Conservation (phyloP, 2,888 invertebrate species). For the Agrypnus murinus region DNA sequence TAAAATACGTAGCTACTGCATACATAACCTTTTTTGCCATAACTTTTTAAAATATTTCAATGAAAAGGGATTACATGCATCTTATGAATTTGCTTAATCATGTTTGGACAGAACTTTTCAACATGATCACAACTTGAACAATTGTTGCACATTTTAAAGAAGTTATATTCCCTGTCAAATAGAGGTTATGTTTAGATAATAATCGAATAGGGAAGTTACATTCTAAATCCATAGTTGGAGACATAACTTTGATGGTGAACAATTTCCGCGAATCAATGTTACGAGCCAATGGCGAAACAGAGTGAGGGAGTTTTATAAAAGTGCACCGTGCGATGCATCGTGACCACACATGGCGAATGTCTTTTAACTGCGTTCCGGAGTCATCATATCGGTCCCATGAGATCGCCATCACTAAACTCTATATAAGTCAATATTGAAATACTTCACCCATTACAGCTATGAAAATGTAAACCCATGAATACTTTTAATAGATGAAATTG, state of each 20-base stretch:
- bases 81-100: too few relatives aligned
- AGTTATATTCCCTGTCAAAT: too few relatives aligned
- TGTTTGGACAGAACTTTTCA: too few relatives aligned
- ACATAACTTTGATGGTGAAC: constrained; percentile 60
- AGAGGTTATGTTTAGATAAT: not conserved
- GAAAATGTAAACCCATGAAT: constrained; percentile 33
- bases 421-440: constrained; percentile 45
- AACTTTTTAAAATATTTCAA: too few relatives aligned
- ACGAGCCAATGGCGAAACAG: constrained; percentile 58
- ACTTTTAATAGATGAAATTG: constrained; percentile 38
- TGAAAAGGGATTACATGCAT: too few relatives aligned
- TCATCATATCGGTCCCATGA: constrained; percentile 50
- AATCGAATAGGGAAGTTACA: constrained; percentile 17
- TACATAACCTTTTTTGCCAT: too few relatives aligned
- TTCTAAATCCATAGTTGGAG: constrained; percentile 13
- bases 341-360: constrained; percentile 65
- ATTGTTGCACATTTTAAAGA: too few relatives aligned
- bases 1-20: too few relatives aligned
- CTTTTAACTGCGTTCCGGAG: constrained; percentile 57
- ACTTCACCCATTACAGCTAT: constrained; percentile 39
- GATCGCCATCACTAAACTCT: constrained; percentile 40
- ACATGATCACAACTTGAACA: too few relatives aligned
- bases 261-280: constrained; percentile 65
- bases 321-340: constrained; percentile 59
- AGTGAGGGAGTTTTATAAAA: constrained; percentile 57